Percentiles rank a stretch among this genome's conserved stretches.
phyloP scores from a whole-genome alignment of 2,113 vertebrate genomes.

The Pundamilia nyererei region DNA sequence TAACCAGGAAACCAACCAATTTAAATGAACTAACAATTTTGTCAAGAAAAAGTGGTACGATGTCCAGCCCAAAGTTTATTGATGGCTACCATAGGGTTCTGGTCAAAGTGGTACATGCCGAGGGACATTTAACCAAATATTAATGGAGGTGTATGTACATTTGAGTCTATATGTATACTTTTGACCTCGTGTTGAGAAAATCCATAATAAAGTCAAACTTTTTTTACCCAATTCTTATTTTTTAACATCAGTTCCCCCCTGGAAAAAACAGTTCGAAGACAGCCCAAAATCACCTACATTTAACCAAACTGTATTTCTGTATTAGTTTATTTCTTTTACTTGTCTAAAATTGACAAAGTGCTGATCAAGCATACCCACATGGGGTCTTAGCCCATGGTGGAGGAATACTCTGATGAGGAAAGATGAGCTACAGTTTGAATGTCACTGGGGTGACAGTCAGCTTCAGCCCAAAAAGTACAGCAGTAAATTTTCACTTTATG shows the following conservation, averaged over 20 bases:
- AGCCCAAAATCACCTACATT: not conserved
- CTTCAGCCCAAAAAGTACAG: not conserved
- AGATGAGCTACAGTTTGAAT: slow-evolving; percentile 7
- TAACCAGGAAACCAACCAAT: not conserved
- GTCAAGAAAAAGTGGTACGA: not conserved
- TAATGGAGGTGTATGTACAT: not conserved
- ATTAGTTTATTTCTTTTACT: not conserved
- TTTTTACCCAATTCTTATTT: not conserved
- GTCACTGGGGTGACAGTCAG: not conserved
- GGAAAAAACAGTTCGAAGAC: not conserved
- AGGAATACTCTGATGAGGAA: not conserved
- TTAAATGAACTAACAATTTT: not conserved
- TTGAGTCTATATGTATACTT: not conserved
- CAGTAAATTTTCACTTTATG: slow-evolving; percentile 6
- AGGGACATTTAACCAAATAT: not conserved
- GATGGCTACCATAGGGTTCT: not conserved
- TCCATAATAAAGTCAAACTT: not conserved
- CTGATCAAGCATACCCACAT: not conserved
- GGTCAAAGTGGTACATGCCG: not conserved
- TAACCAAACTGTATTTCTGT: not conserved
- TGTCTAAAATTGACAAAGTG: not conserved
- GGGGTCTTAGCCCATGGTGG: not conserved
- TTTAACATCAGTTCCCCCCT: not conserved
- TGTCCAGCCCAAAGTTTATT: not conserved
- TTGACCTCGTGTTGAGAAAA: not conserved